Conservation (phyloP, 2,888 invertebrate species). For the Trilocha varians region DNA sequence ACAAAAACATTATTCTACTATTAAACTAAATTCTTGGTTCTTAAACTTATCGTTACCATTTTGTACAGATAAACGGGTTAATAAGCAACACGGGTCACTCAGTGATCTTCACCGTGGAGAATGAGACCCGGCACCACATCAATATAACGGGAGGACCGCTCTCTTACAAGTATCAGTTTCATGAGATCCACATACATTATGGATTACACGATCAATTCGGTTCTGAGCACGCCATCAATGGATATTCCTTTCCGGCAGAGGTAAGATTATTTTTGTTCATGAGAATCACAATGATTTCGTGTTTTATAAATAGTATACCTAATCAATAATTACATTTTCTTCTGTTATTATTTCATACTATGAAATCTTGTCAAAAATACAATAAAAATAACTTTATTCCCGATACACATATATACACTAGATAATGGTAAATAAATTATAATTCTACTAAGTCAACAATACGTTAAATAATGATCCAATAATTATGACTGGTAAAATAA, state of each 20-base stretch:
- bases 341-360: no score
- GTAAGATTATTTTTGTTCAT: conserved; percentile 68
- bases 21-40: background rate
- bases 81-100: conserved; percentile 96
- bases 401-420: no score
- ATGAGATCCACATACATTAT: conserved; percentile 95
- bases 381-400: no score
- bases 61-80: conserved; percentile 85
- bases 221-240: conserved; percentile 97
- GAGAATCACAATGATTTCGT: background rate
- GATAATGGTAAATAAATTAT: no score
- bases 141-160: conserved; percentile 97
- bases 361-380: no score
- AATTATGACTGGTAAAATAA: no score
- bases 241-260: conserved; percentile 97
- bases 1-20: no score
- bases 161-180: conserved; percentile 95
- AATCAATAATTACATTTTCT: no score
- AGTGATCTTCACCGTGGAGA: conserved; percentile 92
- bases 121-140: conserved; percentile 86
- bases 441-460: no score
- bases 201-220: conserved; percentile 93
- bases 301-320: no score
- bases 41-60: conserved; percentile 6
- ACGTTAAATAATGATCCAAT: no score